Percentiles rank a stretch among this genome's conserved stretches.
These are phyloP conservation scores for Thryonomys swinderianus DNA, from an alignment of 2,113 vertebrate species.

Conservation along the genomic window DNA sequence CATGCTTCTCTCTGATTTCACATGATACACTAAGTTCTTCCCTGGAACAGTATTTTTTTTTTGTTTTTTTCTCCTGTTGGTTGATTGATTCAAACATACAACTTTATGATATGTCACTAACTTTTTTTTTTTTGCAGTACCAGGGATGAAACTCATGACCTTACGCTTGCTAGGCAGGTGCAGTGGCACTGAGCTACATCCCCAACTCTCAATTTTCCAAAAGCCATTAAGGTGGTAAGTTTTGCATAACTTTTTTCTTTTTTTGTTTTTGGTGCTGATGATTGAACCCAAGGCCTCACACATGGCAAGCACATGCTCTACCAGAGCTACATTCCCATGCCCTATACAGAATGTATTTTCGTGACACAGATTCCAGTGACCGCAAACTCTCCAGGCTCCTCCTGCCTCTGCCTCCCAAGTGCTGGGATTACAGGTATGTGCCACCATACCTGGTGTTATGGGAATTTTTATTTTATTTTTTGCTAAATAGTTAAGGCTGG, in stretches of 20 bases:
- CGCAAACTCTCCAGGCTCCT: not conserved
- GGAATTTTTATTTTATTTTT: too few species aligned
- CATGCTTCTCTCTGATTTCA: too few species aligned
- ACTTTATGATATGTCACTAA: not conserved
- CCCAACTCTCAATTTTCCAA: not conserved
- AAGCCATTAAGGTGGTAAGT: not conserved
- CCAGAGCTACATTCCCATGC: not conserved
- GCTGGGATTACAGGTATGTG: not conserved
- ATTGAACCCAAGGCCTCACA: not conserved
- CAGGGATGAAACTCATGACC: too few species aligned
- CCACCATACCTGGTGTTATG: not conserved
- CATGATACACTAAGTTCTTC: too few species aligned
- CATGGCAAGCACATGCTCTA: not conserved
- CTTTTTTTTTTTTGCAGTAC: too few species aligned
- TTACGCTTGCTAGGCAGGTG: too few species aligned
- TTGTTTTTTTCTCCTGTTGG: too few species aligned
- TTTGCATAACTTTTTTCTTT: not conserved
- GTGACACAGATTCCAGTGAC: not conserved
- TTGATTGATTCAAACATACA: not conserved
- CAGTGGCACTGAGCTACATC: too few species aligned
- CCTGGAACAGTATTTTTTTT: too few species aligned
- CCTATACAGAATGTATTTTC: not conserved
- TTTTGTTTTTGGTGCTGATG: not conserved
- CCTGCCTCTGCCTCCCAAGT: not conserved
- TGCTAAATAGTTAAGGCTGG: too few species aligned